These are phyloP conservation scores for Cyprinodon tularosa DNA, from an alignment of 2,113 vertebrate genomes.

Conservation along the genomic window DNA sequence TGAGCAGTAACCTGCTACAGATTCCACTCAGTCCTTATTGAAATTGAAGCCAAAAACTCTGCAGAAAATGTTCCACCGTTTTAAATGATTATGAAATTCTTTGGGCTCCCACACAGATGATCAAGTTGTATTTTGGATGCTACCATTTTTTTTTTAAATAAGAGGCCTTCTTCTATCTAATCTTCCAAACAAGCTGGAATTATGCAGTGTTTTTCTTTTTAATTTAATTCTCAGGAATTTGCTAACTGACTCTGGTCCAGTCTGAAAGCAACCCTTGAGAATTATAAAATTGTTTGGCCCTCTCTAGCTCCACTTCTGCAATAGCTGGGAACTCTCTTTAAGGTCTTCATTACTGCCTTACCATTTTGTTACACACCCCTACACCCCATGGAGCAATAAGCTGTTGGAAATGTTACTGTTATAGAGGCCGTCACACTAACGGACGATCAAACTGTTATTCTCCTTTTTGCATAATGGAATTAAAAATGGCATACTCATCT, in stretches of 20 bases:
- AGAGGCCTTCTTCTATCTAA: not conserved
- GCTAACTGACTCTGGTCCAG: not conserved
- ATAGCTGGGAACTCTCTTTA: not conserved
- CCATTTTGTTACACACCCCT: not conserved
- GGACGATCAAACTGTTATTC: not conserved
- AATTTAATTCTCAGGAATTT: not conserved
- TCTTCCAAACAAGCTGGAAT: not conserved
- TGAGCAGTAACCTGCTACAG: not conserved
- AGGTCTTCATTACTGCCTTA: not conserved
- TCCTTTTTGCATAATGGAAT: not conserved
- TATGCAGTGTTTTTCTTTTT: not conserved
- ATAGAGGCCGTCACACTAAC: too few relatives aligned
- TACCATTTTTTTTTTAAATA: too few relatives aligned
- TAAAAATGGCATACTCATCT: not conserved
- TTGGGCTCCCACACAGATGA: not conserved
- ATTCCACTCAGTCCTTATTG: not conserved
- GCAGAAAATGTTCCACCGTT: too few relatives aligned
- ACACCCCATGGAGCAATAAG: not conserved
- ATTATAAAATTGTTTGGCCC: not conserved
- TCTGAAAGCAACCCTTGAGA: not conserved
- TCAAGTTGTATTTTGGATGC: not conserved
- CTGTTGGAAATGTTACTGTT: not conserved
- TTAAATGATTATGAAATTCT: not conserved
- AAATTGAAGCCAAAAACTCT: not conserved
- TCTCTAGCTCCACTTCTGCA: not conserved